Conservation (phyloP, 2,888 invertebrate genomes). For the Frankliniella intonsa region DNA sequence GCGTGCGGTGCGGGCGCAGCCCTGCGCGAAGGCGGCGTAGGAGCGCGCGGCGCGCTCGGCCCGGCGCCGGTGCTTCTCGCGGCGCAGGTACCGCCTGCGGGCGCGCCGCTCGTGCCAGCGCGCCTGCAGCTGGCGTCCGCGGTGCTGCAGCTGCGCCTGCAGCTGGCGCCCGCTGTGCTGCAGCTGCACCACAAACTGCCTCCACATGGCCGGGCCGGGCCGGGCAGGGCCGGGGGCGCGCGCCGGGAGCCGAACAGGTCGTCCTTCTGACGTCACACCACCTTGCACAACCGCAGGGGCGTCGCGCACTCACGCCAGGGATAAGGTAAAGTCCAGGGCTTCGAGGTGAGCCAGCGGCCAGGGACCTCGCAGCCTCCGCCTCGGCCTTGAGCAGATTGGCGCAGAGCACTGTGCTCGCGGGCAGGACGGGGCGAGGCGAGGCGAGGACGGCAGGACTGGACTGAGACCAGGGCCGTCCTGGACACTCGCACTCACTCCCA, state of each 20-base stretch:
- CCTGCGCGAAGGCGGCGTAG: neutral
- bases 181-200: neutral
- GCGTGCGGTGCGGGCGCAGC: neutral
- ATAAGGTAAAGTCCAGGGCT: too few relatives aligned
- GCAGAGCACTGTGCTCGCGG: too few relatives aligned
- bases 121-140: slow-evolving; percentile 30
- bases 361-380: too few relatives aligned
- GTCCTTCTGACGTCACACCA: too few relatives aligned
- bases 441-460: too few relatives aligned
- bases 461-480: too few relatives aligned
- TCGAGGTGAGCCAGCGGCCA: too few relatives aligned
- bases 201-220: neutral
- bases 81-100: slow-evolving; percentile 36
- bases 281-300: too few relatives aligned
- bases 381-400: too few relatives aligned
- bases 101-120: slow-evolving; percentile 36
- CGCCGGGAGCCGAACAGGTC: too few relatives aligned
- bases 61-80: slow-evolving; percentile 34
- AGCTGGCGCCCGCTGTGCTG: slow-evolving; percentile 30
- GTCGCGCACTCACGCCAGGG: too few relatives aligned
- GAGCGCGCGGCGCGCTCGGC: slow-evolving; percentile 33
- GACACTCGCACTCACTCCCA: neutral
- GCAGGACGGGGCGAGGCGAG: too few relatives aligned
- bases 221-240: neutral
- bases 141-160: slow-evolving; percentile 29